Conservation (phyloP, 2,888 invertebrate species). For the Microctonus brassicae region DNA sequence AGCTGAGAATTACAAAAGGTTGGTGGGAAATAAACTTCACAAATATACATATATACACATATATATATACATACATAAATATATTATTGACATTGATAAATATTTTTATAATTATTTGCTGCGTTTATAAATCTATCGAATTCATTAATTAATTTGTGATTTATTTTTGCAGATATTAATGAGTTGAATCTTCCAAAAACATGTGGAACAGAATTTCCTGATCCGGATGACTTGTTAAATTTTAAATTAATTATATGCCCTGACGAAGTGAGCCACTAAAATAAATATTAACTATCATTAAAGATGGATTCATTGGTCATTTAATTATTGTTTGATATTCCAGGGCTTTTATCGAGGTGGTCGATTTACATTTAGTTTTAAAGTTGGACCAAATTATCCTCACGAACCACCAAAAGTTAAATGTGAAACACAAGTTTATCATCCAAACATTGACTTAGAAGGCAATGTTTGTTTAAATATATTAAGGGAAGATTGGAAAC, state of each 20-base stretch:
- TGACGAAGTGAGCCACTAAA: conserved; percentile 80
- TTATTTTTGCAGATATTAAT: conserved; percentile 86
- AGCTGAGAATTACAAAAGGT: conserved; percentile 98
- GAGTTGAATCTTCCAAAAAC: conserved; percentile 98
- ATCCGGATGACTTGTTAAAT: conserved; percentile 94
- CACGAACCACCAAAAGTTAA: conserved; percentile 99
- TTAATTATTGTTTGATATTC: conserved; percentile 43
- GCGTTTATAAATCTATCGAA: background rate
- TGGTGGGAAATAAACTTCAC: conserved; percentile 16
- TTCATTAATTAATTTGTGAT: conserved; percentile 26
- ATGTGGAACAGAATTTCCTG: conserved; percentile 95
- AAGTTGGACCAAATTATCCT: conserved; percentile 97
- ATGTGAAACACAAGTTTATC: conserved; percentile 97
- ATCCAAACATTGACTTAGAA: conserved; percentile 98
- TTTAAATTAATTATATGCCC: conserved; percentile 97
- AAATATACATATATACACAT: background rate
- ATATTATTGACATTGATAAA: background rate
- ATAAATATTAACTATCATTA: background rate
- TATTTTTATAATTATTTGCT: conserved; percentile 9
- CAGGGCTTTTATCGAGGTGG: conserved; percentile 95
- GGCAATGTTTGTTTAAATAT: conserved; percentile 99
- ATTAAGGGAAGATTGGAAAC: conserved; percentile 98
- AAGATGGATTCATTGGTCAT: background rate
- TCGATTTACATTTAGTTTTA: conserved; percentile 96
- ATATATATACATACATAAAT: background rate